Evolutionary conservation across 2,113 vertebrate genomes (phyloP).

Genomic region (Glaucomys volans): DNA sequence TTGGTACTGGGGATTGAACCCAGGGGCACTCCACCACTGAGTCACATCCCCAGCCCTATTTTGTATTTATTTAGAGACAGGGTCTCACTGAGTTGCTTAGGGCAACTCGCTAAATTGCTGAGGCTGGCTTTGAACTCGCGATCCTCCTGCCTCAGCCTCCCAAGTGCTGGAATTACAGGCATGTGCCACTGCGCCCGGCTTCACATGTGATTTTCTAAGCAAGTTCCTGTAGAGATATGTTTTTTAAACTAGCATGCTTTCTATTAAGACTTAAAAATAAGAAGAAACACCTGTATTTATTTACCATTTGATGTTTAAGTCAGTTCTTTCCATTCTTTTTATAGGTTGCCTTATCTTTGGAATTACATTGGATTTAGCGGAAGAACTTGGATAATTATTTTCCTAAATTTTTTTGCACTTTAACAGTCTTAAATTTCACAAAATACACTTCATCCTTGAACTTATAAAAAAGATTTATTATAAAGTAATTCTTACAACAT

Average conservation of each 20-base stretch:
- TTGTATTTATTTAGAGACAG: too few species aligned
- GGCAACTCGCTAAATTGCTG: too few species aligned
- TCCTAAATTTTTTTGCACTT: background rate
- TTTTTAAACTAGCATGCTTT: background rate
- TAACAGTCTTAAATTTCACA: constrained; percentile 1
- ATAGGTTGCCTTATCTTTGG: constrained; percentile 7
- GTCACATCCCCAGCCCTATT: too few species aligned
- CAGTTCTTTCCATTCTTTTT: constrained; percentile 2
- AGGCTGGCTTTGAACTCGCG: too few species aligned
- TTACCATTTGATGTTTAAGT: background rate
- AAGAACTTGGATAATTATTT: constrained; percentile 37
- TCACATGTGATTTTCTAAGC: constrained; percentile 1
- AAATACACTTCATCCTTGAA: background rate
- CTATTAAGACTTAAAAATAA: constrained; percentile 6
- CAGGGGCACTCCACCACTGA: too few species aligned
- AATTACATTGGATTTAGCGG: background rate
- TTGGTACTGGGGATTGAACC: too few species aligned
- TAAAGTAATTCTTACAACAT: background rate
- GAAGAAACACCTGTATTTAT: background rate
- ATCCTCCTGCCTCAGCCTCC: too few species aligned
- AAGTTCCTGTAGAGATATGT: background rate
- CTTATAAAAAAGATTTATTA: background rate
- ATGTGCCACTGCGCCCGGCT: too few species aligned
- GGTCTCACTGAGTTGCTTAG: too few species aligned
- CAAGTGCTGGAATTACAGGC: too few species aligned